Percentiles rank a stretch among this genome's conserved stretches.
phyloP scores from a whole-genome alignment of 2,113 vertebrate species.

The Colaptes auratus region DNA sequence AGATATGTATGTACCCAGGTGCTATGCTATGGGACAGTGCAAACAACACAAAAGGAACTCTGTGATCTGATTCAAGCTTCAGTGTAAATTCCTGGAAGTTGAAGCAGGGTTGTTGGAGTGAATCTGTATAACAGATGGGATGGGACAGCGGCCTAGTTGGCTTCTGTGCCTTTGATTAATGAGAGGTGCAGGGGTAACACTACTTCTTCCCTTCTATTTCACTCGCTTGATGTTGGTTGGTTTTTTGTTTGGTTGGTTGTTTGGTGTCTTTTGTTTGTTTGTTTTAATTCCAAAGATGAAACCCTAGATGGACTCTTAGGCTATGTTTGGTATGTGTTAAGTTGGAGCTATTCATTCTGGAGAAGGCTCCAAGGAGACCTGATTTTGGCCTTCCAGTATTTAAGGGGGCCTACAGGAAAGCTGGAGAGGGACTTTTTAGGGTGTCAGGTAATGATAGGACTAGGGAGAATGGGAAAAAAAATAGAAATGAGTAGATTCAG shows the following conservation, averaged over 20 bases:
- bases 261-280: too few species aligned
- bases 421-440: too few species aligned
- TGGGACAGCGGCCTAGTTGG: neutral
- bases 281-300: neutral
- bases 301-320: neutral
- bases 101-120: neutral
- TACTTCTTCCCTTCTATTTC: neutral
- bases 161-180: neutral
- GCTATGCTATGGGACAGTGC: too few species aligned
- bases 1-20: fast-evolving
- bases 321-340: neutral
- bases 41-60: neutral
- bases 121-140: neutral
- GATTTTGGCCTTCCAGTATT: too few species aligned
- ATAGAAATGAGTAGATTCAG: too few species aligned
- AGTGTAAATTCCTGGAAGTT: fast-evolving
- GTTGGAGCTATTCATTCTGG: too few species aligned
- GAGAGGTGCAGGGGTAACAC: neutral
- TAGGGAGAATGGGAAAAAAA: too few species aligned
- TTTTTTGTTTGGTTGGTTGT: too few species aligned
- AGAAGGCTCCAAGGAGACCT: too few species aligned
- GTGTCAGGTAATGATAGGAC: too few species aligned
- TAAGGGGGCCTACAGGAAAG: too few species aligned
- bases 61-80: neutral
- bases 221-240: neutral